Percentiles rank a stretch among this genome's conserved stretches.
phyloP scores from a whole-genome alignment of 2,797 vertebrate species.

The Protosalanx chinensis region DNA sequence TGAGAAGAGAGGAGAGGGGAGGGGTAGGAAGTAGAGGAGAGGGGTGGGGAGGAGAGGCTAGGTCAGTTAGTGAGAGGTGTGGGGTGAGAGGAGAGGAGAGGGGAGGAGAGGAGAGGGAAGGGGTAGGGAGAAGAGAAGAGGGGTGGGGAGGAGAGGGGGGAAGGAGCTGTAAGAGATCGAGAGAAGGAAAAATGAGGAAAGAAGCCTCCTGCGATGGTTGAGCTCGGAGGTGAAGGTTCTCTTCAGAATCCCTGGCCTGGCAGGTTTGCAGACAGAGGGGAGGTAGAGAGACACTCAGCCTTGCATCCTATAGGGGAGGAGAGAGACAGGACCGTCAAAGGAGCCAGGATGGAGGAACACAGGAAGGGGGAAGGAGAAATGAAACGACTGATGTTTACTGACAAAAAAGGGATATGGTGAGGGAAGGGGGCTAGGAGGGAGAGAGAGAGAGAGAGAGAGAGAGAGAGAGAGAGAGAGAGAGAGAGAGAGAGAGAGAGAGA shows the following conservation, averaged over 20 bases:
- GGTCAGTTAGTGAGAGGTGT: slow-evolving; percentile 55
- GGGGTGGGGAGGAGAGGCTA: slow-evolving; percentile 56
- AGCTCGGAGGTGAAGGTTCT: slow-evolving; percentile 2
- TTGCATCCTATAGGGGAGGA: no score
- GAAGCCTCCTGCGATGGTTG: neutral
- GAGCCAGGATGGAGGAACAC: no score
- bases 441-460: neutral
- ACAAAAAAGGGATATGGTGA: no score
- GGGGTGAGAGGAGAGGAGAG: slow-evolving; percentile 5
- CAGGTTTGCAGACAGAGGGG: no score
- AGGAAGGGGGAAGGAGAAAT: no score
- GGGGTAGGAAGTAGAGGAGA: slow-evolving; percentile 45
- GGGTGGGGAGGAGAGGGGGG: neutral
- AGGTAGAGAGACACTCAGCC: no score
- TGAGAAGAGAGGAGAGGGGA: no score
- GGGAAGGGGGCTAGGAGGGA: no score
- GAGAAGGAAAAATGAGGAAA: neutral
- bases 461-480: neutral
- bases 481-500: neutral
- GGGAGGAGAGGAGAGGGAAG: slow-evolving; percentile 14
- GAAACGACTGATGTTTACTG: no score
- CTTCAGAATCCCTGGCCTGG: no score
- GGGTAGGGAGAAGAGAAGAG: slow-evolving; percentile 29
- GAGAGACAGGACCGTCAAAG: no score
- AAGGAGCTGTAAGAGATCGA: no score